Evolutionary conservation across 2,797 vertebrate genomes (phyloP).

Genomic region (Crocodylus rhombifer): DNA sequence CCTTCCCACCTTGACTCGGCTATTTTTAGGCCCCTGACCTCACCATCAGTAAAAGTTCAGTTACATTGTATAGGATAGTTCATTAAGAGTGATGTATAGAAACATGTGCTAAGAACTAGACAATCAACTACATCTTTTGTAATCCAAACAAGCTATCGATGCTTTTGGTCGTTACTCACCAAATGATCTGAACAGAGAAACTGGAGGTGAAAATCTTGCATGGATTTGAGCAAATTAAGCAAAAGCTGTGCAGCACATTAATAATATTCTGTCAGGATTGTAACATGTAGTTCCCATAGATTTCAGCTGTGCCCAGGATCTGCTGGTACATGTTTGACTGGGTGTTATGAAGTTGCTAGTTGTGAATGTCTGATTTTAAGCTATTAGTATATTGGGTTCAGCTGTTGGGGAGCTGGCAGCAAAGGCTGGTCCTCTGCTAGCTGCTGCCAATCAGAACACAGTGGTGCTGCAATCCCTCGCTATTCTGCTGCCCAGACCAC

Average conservation of each 20-base stretch:
- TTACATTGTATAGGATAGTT: too few species aligned
- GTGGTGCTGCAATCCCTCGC: not conserved
- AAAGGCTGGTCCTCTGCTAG: not conserved
- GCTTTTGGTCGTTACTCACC: not conserved
- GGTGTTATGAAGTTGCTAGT: not conserved
- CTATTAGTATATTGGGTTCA: not conserved
- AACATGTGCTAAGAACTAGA: not conserved
- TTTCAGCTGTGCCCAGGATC: not conserved
- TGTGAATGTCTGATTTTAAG: not conserved
- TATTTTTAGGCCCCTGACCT: not conserved
- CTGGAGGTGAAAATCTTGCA: not conserved
- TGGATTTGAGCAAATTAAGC: not conserved
- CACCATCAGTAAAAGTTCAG: not conserved
- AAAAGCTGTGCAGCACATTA: not conserved
- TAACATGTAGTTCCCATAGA: accelerated
- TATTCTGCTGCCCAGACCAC: not conserved
- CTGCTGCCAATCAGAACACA: not conserved
- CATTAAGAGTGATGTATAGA: not conserved
- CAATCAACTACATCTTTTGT: not conserved
- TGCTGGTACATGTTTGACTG: not conserved
- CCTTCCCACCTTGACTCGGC: not conserved
- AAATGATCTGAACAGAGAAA: not conserved
- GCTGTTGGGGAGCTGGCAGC: too few species aligned
- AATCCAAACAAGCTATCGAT: not conserved
- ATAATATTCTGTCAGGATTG: not conserved